Base-by-base conservation (phyloP, 2,113 vertebrate genomes). In the Etia nguti region DNA sequence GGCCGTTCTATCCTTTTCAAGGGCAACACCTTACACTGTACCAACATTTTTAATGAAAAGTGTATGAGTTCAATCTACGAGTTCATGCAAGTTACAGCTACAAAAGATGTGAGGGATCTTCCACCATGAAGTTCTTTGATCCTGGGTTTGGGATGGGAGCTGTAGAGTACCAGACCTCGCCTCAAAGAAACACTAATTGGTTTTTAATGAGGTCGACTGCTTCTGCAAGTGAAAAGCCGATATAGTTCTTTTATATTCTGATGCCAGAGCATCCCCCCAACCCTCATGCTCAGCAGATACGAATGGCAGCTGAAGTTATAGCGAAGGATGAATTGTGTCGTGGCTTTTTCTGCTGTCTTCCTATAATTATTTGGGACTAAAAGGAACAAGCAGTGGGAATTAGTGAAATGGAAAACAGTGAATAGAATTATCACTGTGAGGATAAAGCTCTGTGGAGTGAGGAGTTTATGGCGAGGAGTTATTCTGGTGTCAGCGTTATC, bases 171-270 rank as follows among this genome's bases (percentile, higher is more conserved):
- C 60, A 84, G 82, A 31, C 52, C 46, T 85, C 10, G 31, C 82
- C 85, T 90, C 83, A 88, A 90, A 93, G 81, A 87, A 92, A 88
- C 86, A 77, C 90, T 96, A 94, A 96, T 95, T 94, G 84, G 68
- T 77, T 93, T 96, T 93, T 94, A 95, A 95, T 94, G 91, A 94
- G 94, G 86, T 88, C n/a, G 82, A 85, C 85, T 86, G 89, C 84
- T 52, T 86, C 55, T 60, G 88, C 65, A 86, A 88, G 88, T 85
- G 55, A 86, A 86, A 38, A 84, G 80, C 90, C 41, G 36, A 89
- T 91, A 79, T n/a, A 24, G 54, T 84, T 88, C 73, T 88, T 92
- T 92, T 90, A 55, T 75, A 91, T 87, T 93, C 89, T 79, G 70
- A 92, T 86, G 57, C 84, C 86, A 6, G 43, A 57, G 22, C 77